Conservation (phyloP, 2,797 vertebrate species). For the Philypnodon macrostomus region DNA sequence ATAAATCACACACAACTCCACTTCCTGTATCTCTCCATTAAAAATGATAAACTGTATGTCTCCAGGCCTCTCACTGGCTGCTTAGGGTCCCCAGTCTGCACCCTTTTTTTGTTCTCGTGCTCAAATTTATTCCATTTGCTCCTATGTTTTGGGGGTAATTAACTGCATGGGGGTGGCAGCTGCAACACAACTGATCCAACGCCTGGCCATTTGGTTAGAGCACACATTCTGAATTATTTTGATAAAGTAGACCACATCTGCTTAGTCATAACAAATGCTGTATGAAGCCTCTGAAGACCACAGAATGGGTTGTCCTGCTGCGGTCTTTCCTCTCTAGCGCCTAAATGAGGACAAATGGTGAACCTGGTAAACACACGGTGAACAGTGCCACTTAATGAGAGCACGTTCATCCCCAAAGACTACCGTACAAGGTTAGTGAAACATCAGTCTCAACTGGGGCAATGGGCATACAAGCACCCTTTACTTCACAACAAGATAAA, state of each 20-base stretch:
- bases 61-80: conserved; percentile 63
- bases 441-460: conserved; percentile 67
- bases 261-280: conserved; percentile 66
- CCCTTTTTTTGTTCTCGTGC: conserved; percentile 55
- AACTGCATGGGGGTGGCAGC: conserved; percentile 66
- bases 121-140: conserved; percentile 70
- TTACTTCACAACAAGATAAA: conserved; percentile 39
- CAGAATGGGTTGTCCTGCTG: conserved; percentile 38
- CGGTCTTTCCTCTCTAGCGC: conserved; percentile 40
- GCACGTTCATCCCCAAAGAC: conserved; percentile 55
- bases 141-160: conserved; percentile 76
- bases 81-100: conserved; percentile 72
- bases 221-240: conserved; percentile 69
- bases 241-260: conserved; percentile 71
- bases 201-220: conserved; percentile 59
- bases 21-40: conserved; percentile 79
- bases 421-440: conserved; percentile 60
- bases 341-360: conserved; percentile 75
- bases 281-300: conserved; percentile 64
- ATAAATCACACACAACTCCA: conserved; percentile 72
- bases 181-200: conserved; percentile 59
- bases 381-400: conserved; percentile 64
- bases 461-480: conserved; percentile 50
- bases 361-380: conserved; percentile 55
- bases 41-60: conserved; percentile 78